Percentiles rank a stretch among this genome's conserved stretches.
Conservation (phyloP, 2,113 vertebrate genomes). For the Phalacrocorax brasilianus region DNA sequence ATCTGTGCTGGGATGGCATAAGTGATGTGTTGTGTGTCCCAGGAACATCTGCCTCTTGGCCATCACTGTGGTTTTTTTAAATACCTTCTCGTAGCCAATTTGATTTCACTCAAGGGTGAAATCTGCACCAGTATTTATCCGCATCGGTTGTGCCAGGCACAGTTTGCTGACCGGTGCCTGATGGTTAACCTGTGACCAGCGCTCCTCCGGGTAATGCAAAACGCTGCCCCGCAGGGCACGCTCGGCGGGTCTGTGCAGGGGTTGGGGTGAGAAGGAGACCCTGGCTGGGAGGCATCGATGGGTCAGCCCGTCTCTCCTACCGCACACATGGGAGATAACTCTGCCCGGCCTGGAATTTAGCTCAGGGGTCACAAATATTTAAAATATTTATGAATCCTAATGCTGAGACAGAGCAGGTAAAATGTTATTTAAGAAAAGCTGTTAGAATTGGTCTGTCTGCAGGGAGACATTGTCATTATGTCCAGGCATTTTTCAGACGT, state of each 20-base stretch:
- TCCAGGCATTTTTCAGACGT: not conserved
- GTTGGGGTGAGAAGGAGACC: not conserved
- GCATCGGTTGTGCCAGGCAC: not conserved
- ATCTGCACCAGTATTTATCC: not conserved
- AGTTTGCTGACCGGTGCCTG: not conserved
- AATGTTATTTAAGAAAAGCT: not conserved
- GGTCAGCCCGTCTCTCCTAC: not conserved
- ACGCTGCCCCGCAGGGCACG: accelerated
- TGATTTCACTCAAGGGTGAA: not conserved
- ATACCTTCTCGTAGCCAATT: not conserved
- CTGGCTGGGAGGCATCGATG: accelerated
- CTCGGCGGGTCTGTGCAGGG: accelerated
- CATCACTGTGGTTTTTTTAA: not conserved
- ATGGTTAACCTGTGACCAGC: not conserved
- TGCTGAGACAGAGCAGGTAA: not conserved
- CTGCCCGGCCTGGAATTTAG: not conserved
- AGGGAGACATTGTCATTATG: not conserved
- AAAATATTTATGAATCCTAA: not conserved
- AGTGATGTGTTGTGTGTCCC: not conserved
- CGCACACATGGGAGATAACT: accelerated
- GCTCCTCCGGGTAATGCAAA: not conserved
- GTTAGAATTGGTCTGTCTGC: not conserved
- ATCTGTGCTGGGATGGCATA: not conserved
- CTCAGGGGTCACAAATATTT: not conserved
- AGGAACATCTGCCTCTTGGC: not conserved